Evolutionary conservation across 2,888 invertebrate genomes (phyloP), one percentile per base, ranked within the genome.

Genomic region (Metacarcinus magister): DNA sequence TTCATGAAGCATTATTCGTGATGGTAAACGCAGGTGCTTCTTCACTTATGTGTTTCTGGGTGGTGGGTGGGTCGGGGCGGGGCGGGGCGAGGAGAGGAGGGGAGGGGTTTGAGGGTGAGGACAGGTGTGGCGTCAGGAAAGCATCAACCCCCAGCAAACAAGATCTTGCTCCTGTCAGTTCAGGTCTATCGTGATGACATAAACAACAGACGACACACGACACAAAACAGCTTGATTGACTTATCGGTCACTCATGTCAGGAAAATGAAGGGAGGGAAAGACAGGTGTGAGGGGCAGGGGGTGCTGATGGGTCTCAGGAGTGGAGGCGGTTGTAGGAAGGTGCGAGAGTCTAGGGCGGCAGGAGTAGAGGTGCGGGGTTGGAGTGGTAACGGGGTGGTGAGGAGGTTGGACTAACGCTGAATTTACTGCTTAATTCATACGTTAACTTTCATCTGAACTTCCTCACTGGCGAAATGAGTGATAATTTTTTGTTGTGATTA

Each of bases 111-210:
- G 67, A 19, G 67, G 67, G 5, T 23, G 67, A n/a, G 19, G 67
- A 19, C 5, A 67, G 82, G 32, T 82, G 82, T 82, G 32, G 82
- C 32, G 82, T 82, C 82, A 82, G 82, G 82, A 82, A 82, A 82
- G 32, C 82, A 82, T 82, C 32, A 82, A 28, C 32, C 82, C 82
- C 32, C 82, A 67, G 32, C 82, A 28, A 32, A 82, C 32, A 82
- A 28, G 82, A 82, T 82, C 82, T 28, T 82, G 10, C 82, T 82
- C 82, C 82, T 28, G 82, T 82, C 82, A 82, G 32, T 82, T 82
- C 28, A 82, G 32, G 82, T 28, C 32, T 13, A 28, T 82, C 82
- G 32, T 32, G 82, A 82, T 82, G 82, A 7, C 82, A 82, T 82
- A 8, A 28, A 32, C 82, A 32, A 8, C 75, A 28, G 19, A 67